Conservation (phyloP, 2,888 invertebrate genomes). For the Tipula helvola region DNA sequence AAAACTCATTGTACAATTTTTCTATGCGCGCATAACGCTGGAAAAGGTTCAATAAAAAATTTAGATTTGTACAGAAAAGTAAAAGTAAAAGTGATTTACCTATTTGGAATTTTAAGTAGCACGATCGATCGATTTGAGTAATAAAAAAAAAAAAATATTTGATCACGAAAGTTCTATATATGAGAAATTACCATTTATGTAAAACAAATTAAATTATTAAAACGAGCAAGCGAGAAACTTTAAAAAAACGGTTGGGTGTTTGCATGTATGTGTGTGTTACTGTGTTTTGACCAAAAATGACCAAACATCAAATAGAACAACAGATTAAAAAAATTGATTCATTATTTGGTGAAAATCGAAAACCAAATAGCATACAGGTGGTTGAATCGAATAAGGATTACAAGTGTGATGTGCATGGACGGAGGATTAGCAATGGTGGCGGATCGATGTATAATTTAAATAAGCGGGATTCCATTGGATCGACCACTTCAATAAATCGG, state of each 20-base stretch:
- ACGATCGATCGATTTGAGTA: background rate
- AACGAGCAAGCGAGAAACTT: background rate
- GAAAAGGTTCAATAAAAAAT: background rate
- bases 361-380: slow-evolving; percentile 28
- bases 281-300: slow-evolving; percentile 11
- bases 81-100: background rate
- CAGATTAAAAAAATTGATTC: slow-evolving; percentile 18
- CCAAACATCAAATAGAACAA: slow-evolving; percentile 13
- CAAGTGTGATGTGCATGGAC: slow-evolving; percentile 60
- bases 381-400: slow-evolving; percentile 46
- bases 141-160: background rate
- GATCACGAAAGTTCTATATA: background rate
- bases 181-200: background rate
- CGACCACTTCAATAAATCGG: background rate
- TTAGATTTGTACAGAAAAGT: background rate
- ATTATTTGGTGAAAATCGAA: slow-evolving; percentile 15
- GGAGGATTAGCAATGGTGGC: background rate
- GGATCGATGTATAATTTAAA: background rate
- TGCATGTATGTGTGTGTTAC: background rate
- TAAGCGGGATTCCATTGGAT: slow-evolving; percentile 13
- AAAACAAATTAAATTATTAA: background rate
- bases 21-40: background rate
- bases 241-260: background rate
- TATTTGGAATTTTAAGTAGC: background rate
- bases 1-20: background rate